Evolutionary conservation across 2,888 invertebrate genomes (phyloP), one percentile per base, ranked within the genome.

Genomic region (Synanthedon vespiformis): DNA sequence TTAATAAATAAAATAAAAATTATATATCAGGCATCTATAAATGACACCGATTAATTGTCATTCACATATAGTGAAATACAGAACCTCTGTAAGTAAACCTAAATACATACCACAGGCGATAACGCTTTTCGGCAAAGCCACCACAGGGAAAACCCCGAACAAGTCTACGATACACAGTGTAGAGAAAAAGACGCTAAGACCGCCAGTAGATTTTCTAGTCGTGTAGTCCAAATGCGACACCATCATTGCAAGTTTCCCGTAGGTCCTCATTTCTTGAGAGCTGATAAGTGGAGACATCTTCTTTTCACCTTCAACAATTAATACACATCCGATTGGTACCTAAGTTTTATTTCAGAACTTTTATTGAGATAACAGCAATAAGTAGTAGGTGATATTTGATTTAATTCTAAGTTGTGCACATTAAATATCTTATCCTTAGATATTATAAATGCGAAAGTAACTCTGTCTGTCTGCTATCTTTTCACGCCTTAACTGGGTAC

Each of bases 71-170:
- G n/a, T n/a, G n/a, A n/a, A n/a, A n/a, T n/a, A n/a, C n/a, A n/a
- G n/a, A n/a, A n/a, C n/a, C n/a, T n/a, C n/a, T n/a, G n/a, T n/a
- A n/a, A n/a, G n/a, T n/a, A n/a, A n/a, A 16, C 16, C 16, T 16
- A 16, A 16, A 16, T 16, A 16, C 72, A 88, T 70, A 93, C 95
- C 95, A 70, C 94, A 93, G 60, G 92, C 89, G 49, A 94, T 91
- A 18, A 95, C 89, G 27, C 93, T 89, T 60, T 92, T 90, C 0
- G 95, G 94, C 54, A 95, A 73, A 0, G 94, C 90, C 12, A 95
- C 89, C 2, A 95, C 90, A 0, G 95, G 95, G 68, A 95, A 94
- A 0, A 95, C 94, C 48, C 95, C 95, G 67, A 95, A 94, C 49
- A 95, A 89, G 72, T 95, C 95, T 14, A 95, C 88, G 27, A 95